A percentile compares a stretch with the other conserved stretches of the same genome.
phyloP scores from a whole-genome alignment of 2,113 vertebrate genomes.

The Brachionichthys hirsutus region DNA sequence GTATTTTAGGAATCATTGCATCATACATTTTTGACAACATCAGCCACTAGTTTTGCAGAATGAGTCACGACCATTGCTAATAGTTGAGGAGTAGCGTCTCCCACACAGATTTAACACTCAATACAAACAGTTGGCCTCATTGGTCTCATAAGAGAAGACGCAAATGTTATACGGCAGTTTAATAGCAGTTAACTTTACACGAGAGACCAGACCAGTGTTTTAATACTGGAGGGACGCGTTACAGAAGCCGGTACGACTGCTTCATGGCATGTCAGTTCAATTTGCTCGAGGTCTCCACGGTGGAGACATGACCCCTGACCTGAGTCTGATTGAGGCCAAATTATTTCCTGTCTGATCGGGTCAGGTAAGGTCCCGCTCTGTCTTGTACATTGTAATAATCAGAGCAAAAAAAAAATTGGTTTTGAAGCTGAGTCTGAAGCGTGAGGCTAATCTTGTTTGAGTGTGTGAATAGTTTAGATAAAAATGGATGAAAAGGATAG shows the following conservation, averaged over 20 bases:
- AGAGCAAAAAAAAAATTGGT: not conserved
- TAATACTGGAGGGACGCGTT: not conserved
- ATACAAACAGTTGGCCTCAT: no score
- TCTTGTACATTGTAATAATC: not conserved
- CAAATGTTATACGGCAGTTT: constrained; percentile 1
- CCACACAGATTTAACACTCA: no score
- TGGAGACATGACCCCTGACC: not conserved
- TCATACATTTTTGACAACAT: no score
- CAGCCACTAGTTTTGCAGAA: no score
- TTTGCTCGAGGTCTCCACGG: not conserved
- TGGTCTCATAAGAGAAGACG: no score
- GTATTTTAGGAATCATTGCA: no score
- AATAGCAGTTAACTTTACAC: not conserved
- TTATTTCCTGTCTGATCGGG: not conserved
- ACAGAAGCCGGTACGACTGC: not conserved
- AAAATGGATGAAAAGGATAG: not conserved
- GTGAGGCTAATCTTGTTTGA: no score
- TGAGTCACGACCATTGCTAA: no score
- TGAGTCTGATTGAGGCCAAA: not conserved
- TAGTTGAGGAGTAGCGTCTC: no score
- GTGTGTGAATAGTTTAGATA: no score
- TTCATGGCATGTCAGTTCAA: not conserved
- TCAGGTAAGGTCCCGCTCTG: not conserved
- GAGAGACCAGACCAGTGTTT: not conserved
- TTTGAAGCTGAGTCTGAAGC: no score